Evolutionary conservation across 1,140 invertebrate genomes (phyloP).

Genomic region (Drosophila jambulina): DNA sequence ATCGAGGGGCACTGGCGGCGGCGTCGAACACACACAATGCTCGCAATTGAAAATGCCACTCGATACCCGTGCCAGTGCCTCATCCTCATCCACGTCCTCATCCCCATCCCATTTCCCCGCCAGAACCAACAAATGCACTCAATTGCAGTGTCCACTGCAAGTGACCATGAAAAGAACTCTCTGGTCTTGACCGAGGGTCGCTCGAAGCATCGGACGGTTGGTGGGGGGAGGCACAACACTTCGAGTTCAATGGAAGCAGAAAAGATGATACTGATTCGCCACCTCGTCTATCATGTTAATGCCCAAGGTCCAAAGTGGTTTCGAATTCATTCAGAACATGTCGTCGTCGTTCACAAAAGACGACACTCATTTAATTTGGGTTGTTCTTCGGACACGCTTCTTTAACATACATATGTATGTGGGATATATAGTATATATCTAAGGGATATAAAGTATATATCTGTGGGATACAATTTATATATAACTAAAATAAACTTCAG

Average conservation of each 20-base stretch:
- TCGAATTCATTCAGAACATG: constrained; percentile 11
- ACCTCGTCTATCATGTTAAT: constrained; percentile 9
- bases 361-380: constrained; percentile 4
- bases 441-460: background rate
- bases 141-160: constrained; percentile 43
- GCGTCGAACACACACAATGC: constrained; percentile 54
- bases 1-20: background rate
- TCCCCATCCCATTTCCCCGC: constrained; percentile 4
- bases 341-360: background rate
- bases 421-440: background rate
- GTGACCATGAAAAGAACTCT: constrained; percentile 54
- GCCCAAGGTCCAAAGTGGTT: constrained; percentile 16
- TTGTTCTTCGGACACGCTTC: background rate
- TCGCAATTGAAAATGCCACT: constrained; percentile 69
- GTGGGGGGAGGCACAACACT: background rate
- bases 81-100: too few relatives aligned
- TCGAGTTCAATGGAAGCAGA: constrained; percentile 20
- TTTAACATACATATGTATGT: background rate
- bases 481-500: background rate
- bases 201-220: constrained; percentile 2
- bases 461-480: background rate
- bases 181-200: constrained; percentile 39
- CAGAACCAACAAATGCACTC: constrained; percentile 32
- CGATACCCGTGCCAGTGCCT: constrained; percentile 54
- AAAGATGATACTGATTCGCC: constrained; percentile 20